These are phyloP conservation scores for Yponomeuta plumbellus DNA, from an alignment of 2,888 invertebrate species.

Conservation along the genomic window DNA sequence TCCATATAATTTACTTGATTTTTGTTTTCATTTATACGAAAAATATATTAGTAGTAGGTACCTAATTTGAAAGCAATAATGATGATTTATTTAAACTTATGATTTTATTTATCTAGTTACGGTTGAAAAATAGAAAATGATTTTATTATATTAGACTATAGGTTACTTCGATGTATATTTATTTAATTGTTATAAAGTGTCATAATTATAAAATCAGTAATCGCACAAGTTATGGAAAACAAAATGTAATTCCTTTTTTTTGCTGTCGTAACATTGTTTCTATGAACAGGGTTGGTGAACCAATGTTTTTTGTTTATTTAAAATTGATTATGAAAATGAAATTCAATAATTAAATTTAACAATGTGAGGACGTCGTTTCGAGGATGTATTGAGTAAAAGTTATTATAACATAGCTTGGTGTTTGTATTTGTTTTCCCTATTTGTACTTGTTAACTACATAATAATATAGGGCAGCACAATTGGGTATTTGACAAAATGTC, in stretches of 20 bases:
- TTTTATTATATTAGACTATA: slow-evolving; percentile 41
- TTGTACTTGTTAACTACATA: not conserved
- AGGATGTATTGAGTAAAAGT: slow-evolving; percentile 47
- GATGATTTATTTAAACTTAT: slow-evolving; percentile 37
- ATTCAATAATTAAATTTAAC: slow-evolving; percentile 28
- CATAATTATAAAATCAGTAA: slow-evolving; percentile 20
- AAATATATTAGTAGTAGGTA: slow-evolving; percentile 25
- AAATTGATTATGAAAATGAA: slow-evolving; percentile 17
- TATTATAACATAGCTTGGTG: slow-evolving; percentile 22
- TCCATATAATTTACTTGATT: slow-evolving; percentile 37
- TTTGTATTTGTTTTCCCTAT: not conserved
- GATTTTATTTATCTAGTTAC: slow-evolving; percentile 45
- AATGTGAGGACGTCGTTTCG: slow-evolving; percentile 33
- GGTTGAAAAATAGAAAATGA: slow-evolving; percentile 38
- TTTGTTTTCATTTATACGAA: slow-evolving; percentile 17
- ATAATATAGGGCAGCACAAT: too few relatives aligned
- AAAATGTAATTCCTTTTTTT: not conserved
- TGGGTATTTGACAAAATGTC: too few relatives aligned
- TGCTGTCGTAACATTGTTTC: not conserved
- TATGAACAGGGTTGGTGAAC: slow-evolving; percentile 2
- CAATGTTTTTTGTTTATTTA: slow-evolving; percentile 20
- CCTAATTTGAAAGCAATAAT: slow-evolving; percentile 60
- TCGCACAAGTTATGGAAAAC: slow-evolving; percentile 8
- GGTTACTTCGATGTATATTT: slow-evolving; percentile 40
- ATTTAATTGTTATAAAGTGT: slow-evolving; percentile 32